These are phyloP conservation scores for Aplochiton taeniatus DNA, from an alignment of 2,797 vertebrate species.

Conservation along the genomic window DNA sequence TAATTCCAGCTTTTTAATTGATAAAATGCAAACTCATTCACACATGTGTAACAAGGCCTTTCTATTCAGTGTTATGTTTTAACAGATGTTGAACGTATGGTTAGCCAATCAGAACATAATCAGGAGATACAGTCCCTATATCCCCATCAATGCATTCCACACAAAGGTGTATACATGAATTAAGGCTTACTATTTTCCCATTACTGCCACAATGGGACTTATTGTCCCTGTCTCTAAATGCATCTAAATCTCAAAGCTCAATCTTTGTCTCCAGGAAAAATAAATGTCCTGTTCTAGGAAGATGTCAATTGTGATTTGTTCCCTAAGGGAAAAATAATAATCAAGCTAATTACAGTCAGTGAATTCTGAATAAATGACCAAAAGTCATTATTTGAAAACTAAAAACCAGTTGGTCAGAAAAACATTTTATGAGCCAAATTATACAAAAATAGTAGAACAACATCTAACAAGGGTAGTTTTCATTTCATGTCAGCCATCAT, in stretches of 20 bases:
- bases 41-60: neutral
- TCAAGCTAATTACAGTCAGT: too few relatives aligned
- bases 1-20: constrained; percentile 40
- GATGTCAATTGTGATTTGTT: too few relatives aligned
- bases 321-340: too few relatives aligned
- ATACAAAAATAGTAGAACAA: too few relatives aligned
- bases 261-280: neutral
- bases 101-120: constrained; percentile 36
- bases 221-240: constrained; percentile 2
- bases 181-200: constrained; percentile 27
- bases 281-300: neutral
- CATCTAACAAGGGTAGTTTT: too few relatives aligned
- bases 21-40: constrained; percentile 28
- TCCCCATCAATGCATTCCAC: constrained; percentile 31
- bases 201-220: constrained; percentile 34
- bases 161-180: constrained; percentile 22
- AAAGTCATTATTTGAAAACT: too few relatives aligned
- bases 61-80: constrained; percentile 16
- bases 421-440: too few relatives aligned
- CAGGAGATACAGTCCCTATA: constrained; percentile 17
- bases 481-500: too few relatives aligned
- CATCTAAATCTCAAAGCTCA: constrained; percentile 1
- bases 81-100: constrained; percentile 18
- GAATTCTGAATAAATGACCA: too few relatives aligned
- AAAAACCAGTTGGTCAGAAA: too few relatives aligned